phyloP scores from a whole-genome alignment of 2,797 vertebrate genomes.

The Paedocypris micromegethes region DNA sequence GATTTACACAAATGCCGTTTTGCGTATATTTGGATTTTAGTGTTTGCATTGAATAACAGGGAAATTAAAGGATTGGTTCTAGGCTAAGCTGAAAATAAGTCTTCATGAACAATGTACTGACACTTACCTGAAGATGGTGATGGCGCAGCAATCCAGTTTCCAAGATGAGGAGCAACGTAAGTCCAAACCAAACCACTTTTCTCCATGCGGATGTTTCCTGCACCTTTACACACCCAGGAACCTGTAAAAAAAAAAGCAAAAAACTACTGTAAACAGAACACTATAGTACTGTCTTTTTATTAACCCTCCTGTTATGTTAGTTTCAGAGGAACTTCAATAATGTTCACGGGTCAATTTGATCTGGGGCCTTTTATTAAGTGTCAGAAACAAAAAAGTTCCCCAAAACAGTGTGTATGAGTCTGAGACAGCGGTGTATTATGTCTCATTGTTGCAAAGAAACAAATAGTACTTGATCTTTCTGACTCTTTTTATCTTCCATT shows the following conservation, averaged over 20 bases:
- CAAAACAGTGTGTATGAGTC: too few relatives aligned
- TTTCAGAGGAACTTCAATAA: too few relatives aligned
- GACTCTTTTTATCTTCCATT: too few relatives aligned
- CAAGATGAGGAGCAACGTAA: conserved; percentile 82
- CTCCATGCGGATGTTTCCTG: conserved; percentile 73
- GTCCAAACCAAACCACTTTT: conserved; percentile 78
- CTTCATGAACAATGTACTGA: background rate
- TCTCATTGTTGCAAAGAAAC: too few relatives aligned
- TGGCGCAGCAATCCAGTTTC: conserved; percentile 89
- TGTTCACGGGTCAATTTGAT: too few relatives aligned
- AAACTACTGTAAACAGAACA: background rate
- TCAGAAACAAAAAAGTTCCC: too few relatives aligned
- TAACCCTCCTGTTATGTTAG: too few relatives aligned
- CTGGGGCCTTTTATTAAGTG: too few relatives aligned
- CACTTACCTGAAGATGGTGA: conserved; percentile 74
- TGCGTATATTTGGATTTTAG: conserved; percentile 26
- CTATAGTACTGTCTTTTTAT: background rate
- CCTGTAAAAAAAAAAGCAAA: conserved; percentile 59
- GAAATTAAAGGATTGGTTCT: too few relatives aligned
- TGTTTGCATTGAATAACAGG: background rate
- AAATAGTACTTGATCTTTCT: too few relatives aligned
- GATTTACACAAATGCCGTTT: conserved; percentile 46
- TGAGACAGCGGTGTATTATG: too few relatives aligned
- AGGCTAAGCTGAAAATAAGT: too few relatives aligned
- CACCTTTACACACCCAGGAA: conserved; percentile 83